phyloP scores from a whole-genome alignment of 2,888 invertebrate genomes.

The Orthonevra nobilis region DNA sequence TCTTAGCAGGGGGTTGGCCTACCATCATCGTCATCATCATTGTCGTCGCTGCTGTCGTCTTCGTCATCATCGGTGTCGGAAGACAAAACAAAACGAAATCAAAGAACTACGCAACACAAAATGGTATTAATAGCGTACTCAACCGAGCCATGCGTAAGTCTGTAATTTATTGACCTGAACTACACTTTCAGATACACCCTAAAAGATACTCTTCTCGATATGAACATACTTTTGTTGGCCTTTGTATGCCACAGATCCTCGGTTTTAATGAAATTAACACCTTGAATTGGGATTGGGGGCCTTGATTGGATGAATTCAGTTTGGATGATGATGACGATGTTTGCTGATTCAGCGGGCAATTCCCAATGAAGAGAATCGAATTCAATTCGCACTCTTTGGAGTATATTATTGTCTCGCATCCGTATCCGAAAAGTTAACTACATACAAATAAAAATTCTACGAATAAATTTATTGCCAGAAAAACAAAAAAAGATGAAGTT shows the following conservation, averaged over 20 bases:
- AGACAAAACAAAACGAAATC: neutral
- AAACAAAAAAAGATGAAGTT: slow-evolving; percentile 4
- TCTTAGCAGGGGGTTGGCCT: slow-evolving; percentile 43
- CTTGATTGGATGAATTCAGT: slow-evolving; percentile 60
- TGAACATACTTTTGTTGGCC: neutral
- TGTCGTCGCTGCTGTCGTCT: slow-evolving; percentile 27
- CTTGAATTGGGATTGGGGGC: slow-evolving; percentile 51
- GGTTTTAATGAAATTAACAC: slow-evolving; percentile 61
- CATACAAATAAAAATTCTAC: slow-evolving; percentile 56
- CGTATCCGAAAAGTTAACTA: no score
- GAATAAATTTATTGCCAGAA: slow-evolving; percentile 57
- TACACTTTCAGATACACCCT: slow-evolving; percentile 20
- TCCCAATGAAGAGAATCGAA: slow-evolving; percentile 39
- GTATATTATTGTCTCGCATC: slow-evolving; percentile 10
- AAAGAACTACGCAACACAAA: slow-evolving; percentile 21
- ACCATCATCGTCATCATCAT: slow-evolving; percentile 6
- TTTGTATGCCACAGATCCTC: no score
- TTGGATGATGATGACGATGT: slow-evolving; percentile 12
- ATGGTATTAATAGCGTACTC: slow-evolving; percentile 40
- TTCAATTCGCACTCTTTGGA: slow-evolving; percentile 49
- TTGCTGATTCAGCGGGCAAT: slow-evolving; percentile 56
- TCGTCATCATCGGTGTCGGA: slow-evolving; percentile 17
- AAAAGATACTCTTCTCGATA: slow-evolving; percentile 33
- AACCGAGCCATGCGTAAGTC: slow-evolving; percentile 52
- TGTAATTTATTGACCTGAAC: slow-evolving; percentile 61